Conservation (phyloP, 2,113 vertebrate species). For the Tyrannus savana region DNA sequence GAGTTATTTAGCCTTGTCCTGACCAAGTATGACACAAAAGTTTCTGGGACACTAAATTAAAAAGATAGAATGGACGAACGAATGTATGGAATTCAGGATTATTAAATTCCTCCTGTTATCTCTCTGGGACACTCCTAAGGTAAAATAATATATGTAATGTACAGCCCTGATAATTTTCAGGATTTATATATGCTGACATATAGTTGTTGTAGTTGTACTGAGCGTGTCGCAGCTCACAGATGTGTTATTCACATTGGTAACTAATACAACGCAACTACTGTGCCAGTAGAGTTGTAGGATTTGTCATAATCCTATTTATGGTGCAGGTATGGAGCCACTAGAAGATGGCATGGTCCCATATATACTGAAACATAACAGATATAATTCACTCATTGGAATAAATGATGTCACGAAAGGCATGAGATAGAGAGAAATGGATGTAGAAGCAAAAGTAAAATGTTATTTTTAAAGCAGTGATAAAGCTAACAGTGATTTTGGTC, state of each 20-base stretch:
- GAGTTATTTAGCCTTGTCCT: not conserved
- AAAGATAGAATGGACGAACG: not conserved
- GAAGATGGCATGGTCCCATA: fast-evolving
- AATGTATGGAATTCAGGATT: not conserved
- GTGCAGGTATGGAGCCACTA: not conserved
- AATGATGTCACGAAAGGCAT: not conserved
- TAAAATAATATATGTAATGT: not conserved
- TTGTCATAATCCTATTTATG: not conserved
- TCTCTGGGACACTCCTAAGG: not conserved
- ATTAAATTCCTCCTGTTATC: not conserved
- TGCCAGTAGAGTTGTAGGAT: not conserved
- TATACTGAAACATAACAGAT: not conserved
- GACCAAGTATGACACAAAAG: not conserved
- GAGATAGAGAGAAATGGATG: not conserved
- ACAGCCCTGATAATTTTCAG: not conserved
- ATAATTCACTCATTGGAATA: not conserved
- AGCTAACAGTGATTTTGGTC: not conserved
- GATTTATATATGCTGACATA: not conserved
- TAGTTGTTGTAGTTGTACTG: not conserved
- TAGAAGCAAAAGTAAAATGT: not conserved
- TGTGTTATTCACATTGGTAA: not conserved
- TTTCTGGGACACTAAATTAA: not conserved
- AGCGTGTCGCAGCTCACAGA: not conserved
- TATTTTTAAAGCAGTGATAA: not conserved
- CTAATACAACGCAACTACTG: not conserved